Evolutionary conservation across 1,140 invertebrate genomes (phyloP), one percentile per base, ranked within the genome.

Genomic region (Probaryconus sp.): DNA sequence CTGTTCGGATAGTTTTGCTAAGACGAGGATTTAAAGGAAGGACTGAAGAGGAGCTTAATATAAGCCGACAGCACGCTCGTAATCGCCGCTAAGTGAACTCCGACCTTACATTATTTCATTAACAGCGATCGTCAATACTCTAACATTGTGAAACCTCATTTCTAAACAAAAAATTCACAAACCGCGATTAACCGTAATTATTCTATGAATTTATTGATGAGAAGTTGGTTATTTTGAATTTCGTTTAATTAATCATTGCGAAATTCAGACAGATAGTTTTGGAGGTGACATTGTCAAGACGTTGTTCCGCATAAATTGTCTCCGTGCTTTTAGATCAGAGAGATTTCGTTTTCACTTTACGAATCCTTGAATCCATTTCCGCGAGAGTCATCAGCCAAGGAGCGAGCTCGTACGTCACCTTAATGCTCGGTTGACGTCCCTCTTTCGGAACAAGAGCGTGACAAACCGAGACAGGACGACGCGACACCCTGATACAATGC

Each of bases 361-460:
- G 35, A 55, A 7, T 7, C 3, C 21, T 24, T 3, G 21, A 24
- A 24, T 7, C 3, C 21, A 7, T 4, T 3, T 24, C 21, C 21
- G 21, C 7, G 21, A 24, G 67, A 60, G 31, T 48, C 69, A 76
- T 77, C 71, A 43, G 45, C 37, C 26, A 76, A 71, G 72, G 71
- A 37, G 38, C 31, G 31, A 69, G 60, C 76, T 79, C 78, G 67
- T 78, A 78, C 78, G 76, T 79, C 78, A 78, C 76, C 47, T 76
- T 79, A 79, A 79, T 73, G 64, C 77, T 63, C 45, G 77, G 55
- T 75, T 79, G 78, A 77, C 77, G 56, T 79, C 74, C 58, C 71
- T 0, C 26, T 47, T 18, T 47, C 26, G 53, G 5, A 53, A 55
- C 64, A 40, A 31, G 24, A 1, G 18, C 50, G 65, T 60, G 58